These are phyloP conservation scores for Campoplex capitator DNA, from an alignment of 2,888 invertebrate species.

Conservation along the genomic window DNA sequence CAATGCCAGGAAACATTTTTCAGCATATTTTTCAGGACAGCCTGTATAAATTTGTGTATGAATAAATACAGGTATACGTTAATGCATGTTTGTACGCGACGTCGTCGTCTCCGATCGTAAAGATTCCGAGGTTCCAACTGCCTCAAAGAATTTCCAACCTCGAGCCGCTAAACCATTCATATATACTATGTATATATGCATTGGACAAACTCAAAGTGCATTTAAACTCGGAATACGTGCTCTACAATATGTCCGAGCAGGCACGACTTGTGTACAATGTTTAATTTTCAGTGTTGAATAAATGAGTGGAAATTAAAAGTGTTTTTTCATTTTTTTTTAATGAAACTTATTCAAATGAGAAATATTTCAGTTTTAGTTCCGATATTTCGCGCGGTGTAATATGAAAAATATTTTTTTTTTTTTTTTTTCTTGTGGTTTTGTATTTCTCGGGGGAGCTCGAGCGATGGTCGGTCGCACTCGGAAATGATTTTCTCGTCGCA, in stretches of 20 bases:
- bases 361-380: background rate
- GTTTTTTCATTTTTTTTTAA: background rate
- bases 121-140: slow-evolving; percentile 60
- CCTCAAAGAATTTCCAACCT: slow-evolving; percentile 62
- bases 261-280: slow-evolving; percentile 4
- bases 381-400: background rate
- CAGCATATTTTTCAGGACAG: background rate
- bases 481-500: background rate
- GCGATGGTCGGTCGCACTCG: slow-evolving; percentile 7
- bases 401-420: background rate
- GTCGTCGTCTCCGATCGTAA: slow-evolving; percentile 57
- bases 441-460: background rate
- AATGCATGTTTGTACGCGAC: slow-evolving; percentile 8
- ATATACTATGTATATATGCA: slow-evolving; percentile 32
- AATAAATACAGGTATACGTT: background rate
- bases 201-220: slow-evolving; percentile 42
- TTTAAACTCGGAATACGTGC: slow-evolving; percentile 35
- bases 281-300: background rate
- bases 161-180: slow-evolving; percentile 48
- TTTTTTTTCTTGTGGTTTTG: background rate
- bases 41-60: slow-evolving; percentile 5
- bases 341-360: background rate
- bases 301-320: background rate
- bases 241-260: slow-evolving; percentile 25
- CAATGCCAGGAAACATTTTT: background rate